Base-by-base conservation (phyloP, 1,140 invertebrate genomes). In the Zaprionus capensis region DNA sequence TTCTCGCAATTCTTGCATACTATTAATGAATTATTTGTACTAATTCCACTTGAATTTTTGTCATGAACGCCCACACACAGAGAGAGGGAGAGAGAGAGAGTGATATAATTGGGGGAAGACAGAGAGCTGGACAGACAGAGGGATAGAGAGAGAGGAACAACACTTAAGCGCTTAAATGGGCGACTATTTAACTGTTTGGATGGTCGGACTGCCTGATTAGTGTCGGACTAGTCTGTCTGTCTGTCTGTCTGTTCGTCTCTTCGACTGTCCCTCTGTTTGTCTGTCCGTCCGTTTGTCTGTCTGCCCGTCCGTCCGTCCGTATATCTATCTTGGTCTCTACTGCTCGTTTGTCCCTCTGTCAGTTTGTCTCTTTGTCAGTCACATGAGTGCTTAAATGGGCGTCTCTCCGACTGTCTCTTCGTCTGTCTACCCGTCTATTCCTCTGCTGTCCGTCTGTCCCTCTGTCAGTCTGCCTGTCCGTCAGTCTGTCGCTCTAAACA, bases 401-500 rank as follows among this genome's bases (percentile, higher is more conserved):
- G 5, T 17, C 26, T 28, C 12, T 5, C 12, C 34, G 34, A 14
- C 41, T 44, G n/a, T 44, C n/a, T 24, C 22, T 22, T 2, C 2
- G 17, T 24, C 26, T 44, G 12, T n/a, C 24, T 9, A 5, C 1
- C 51, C 17, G 14, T 34, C 28, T 20, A 31, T 64, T 38, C 4
- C 5, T 20, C 22, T 9, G 12, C 24, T 5, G 26, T 49, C 51
- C 0, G 22, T n/a, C n/a, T 22, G 28, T n/a, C 41, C 5, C 41
- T 44, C 41, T 41, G 14, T 38, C 14, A 22, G 15, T 15, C 12
- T 38, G 26, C 6, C 53, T 31, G 24, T 28, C 24, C 64, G 73
- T 71, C 82, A 80, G 67, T 73, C 76, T 66, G 17, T 76, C 56
- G 78, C 70, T 36, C 62, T 66, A 87, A 88, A 66, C 63, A 78